phyloP scores from a whole-genome alignment of 2,113 vertebrate species.

The Saguinus imperator region DNA sequence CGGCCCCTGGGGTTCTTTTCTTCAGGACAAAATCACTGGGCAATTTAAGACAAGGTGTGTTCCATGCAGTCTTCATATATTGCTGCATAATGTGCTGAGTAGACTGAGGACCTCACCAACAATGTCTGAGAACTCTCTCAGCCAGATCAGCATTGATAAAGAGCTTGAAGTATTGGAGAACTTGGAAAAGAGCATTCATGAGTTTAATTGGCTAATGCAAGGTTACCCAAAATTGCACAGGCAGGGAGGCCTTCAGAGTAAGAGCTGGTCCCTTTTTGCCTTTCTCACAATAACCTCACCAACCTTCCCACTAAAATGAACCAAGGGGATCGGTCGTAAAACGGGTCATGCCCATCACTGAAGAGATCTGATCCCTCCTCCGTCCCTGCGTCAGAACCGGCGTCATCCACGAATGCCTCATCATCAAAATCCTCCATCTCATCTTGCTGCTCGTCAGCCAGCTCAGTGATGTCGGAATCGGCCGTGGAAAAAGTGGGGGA shows the following conservation, averaged over 20 bases:
- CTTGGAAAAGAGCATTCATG: not conserved
- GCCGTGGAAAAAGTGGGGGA: conserved; percentile 99
- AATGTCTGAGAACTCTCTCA: not conserved
- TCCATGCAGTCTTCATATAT: not conserved
- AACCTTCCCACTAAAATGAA: conserved; percentile 99
- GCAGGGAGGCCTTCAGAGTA: conserved; percentile 74
- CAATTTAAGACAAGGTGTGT: not conserved
- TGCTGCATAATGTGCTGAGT: not conserved
- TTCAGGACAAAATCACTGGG: not conserved
- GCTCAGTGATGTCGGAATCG: conserved; percentile 98
- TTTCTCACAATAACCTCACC: conserved; percentile 89
- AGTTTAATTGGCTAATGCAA: not conserved
- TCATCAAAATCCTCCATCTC: conserved; percentile 98
- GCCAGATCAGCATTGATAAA: not conserved
- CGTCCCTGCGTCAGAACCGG: conserved; percentile 97
- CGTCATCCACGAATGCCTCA: conserved; percentile 98
- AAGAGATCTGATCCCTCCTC: conserved; percentile 99
- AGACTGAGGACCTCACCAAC: not conserved
- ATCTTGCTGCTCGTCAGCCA: conserved; percentile 98
- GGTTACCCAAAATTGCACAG: not conserved
- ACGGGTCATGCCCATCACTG: conserved; percentile 98
- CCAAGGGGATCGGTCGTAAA: conserved; percentile 99
- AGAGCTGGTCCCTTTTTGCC: conserved; percentile 88
- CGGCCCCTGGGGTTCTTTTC: not conserved
- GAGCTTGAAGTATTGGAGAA: not conserved